phyloP scores from a whole-genome alignment of 1,140 invertebrate genomes.

The Bombus balteatus region DNA sequence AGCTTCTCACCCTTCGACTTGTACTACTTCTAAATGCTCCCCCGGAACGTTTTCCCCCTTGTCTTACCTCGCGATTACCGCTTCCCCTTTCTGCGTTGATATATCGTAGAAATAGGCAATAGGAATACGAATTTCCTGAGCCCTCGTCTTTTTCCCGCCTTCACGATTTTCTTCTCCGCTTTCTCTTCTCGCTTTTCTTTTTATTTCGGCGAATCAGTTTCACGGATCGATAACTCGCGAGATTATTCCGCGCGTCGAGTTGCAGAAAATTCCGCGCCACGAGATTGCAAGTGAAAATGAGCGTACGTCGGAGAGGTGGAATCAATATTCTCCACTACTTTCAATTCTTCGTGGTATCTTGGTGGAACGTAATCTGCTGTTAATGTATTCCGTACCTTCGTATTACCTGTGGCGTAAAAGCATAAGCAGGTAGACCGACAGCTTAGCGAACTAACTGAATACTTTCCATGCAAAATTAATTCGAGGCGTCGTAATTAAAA shows the following conservation, averaged over 20 bases:
- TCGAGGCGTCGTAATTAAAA: too few species aligned
- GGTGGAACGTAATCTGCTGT: background rate
- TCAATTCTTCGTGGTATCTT: background rate
- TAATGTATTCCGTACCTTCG: background rate
- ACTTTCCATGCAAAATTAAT: too few species aligned
- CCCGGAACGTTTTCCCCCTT: constrained; percentile 47
- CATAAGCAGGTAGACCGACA: too few species aligned
- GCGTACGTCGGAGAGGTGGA: background rate
- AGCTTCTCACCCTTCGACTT: constrained; percentile 50
- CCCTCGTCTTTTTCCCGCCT: background rate
- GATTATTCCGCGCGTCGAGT: constrained; percentile 18
- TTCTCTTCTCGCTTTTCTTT: background rate
- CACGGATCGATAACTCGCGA: constrained; percentile 40
- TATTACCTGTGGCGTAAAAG: too few species aligned
- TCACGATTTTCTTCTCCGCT: background rate
- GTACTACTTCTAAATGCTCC: constrained; percentile 51
- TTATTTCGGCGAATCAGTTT: constrained; percentile 33
- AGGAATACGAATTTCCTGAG: constrained; percentile 44
- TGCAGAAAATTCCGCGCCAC: constrained; percentile 3
- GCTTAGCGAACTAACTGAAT: too few species aligned
- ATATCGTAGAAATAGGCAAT: constrained; percentile 52
- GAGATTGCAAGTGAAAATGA: constrained; percentile 8
- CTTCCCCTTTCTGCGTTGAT: constrained; percentile 27
- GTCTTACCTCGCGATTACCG: constrained; percentile 50
- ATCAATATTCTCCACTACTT: background rate